Evolutionary conservation across 2,113 vertebrate species (phyloP), one percentile per base, ranked within the genome.

Genomic region (Cranoglanis bouderius): DNA sequence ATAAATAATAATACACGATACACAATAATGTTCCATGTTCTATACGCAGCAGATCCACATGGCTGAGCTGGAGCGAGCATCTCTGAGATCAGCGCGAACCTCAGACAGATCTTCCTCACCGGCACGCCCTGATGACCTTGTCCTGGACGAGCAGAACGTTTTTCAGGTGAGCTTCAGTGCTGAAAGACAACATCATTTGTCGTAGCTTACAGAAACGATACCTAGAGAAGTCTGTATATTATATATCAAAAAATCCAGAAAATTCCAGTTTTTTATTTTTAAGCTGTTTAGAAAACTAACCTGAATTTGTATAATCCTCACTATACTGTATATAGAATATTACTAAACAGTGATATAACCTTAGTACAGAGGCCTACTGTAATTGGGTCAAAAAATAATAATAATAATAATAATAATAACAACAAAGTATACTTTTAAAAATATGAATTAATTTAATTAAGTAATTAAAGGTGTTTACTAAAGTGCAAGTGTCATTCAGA

Each of bases 41-140:
- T 90, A 70, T 55, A 90, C 88, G 87, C 85, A 94, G 93, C 95
- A 99, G 97, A 97, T 99, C 90, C 97, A 96, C 93, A 96, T 99
- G 95, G 98, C 98, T 0, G 98, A 99, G 95, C 97, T 98, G 63
- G 98, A 99, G 95, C 98, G 95, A 67, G 96, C 97, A 43, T 99
- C 98, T 57, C 94, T 99, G 93, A 98, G 96, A 92, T 96, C 96
- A 0, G 96, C 96, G 92, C 95, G 94, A 83, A 91, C 95, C 74
- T 99, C 98, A 40, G 98, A 99, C 94, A 97, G 97, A 94, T 99
- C 98, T 57, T 98, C 97, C 0, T 99, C 98, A 67, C 95, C 98
- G 70, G 94, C 97, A 57, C 94, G 98, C 89, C 97, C 97, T 0
- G 98, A 99, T 10, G 97, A 98, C 92, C 95, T 97, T 91, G 97